Conservation (phyloP, 2,888 invertebrate genomes). For the Dicranocentrus wangi region DNA sequence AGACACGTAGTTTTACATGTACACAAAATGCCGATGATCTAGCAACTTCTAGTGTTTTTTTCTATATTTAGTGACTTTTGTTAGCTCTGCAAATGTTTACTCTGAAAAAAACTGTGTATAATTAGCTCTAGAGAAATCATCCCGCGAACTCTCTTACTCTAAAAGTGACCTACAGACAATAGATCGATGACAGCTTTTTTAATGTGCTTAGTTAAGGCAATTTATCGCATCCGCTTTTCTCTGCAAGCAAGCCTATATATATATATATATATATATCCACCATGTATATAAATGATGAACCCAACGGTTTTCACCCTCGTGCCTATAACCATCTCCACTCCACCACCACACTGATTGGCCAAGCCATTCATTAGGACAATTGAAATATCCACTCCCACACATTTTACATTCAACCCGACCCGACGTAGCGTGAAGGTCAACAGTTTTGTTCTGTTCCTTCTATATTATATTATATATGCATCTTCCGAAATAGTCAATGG, state of each 20-base stretch:
- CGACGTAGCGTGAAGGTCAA: constrained; percentile 48
- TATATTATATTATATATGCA: too few species aligned
- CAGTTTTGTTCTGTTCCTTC: too few species aligned
- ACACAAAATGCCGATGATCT: too few species aligned
- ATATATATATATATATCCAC: not conserved
- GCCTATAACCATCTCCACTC: too few species aligned
- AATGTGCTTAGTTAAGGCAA: constrained; percentile 25
- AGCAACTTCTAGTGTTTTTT: too few species aligned
- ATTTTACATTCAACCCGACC: constrained; percentile 22
- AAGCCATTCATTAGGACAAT: constrained; percentile 13
- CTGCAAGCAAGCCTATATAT: not conserved
- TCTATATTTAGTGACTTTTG: too few species aligned
- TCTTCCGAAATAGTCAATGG: constrained; percentile 13
- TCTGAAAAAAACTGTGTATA: too few species aligned
- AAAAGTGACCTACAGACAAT: not conserved
- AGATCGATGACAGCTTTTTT: constrained; percentile 11
- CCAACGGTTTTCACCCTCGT: constrained; percentile 14
- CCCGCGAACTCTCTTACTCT: too few species aligned
- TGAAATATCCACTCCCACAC: constrained; percentile 31
- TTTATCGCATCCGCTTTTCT: constrained; percentile 39
- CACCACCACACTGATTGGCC: not conserved
- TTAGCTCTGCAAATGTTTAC: too few species aligned
- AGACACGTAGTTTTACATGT: too few species aligned
- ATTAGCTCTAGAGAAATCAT: not conserved
- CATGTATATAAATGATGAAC: too few species aligned